phyloP scores from a whole-genome alignment of 2,888 invertebrate genomes.

The Mimachlamys varia region DNA sequence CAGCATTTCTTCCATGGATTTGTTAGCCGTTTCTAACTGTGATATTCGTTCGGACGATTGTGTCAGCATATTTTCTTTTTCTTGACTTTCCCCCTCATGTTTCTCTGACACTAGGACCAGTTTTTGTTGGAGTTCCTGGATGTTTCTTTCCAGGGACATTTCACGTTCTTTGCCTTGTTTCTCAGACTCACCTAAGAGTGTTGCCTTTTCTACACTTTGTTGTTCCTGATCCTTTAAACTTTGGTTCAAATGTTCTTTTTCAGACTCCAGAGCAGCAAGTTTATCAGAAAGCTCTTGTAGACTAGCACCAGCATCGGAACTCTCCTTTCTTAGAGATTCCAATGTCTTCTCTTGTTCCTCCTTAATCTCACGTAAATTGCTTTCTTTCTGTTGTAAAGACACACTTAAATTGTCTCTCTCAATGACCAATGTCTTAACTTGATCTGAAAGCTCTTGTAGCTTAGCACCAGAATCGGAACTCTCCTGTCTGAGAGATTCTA shows the following conservation, averaged over 20 bases:
- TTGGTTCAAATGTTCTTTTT: slow-evolving; percentile 39
- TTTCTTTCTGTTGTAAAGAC: neutral
- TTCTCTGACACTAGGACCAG: slow-evolving; percentile 60
- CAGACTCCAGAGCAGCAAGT: slow-evolving; percentile 41
- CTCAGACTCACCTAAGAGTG: slow-evolving; percentile 48
- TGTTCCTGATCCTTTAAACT: slow-evolving; percentile 39
- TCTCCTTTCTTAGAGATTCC: slow-evolving; percentile 25
- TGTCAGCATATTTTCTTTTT: slow-evolving; percentile 60
- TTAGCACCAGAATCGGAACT: slow-evolving; percentile 20
- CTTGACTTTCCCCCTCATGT: slow-evolving; percentile 63
- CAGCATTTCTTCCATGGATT: slow-evolving; percentile 70
- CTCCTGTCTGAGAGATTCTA: neutral
- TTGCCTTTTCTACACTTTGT: slow-evolving; percentile 41
- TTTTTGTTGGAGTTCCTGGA: slow-evolving; percentile 53
- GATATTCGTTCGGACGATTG: slow-evolving; percentile 54
- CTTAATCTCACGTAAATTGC: neutral
- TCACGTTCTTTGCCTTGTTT: slow-evolving; percentile 37
- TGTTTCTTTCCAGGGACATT: slow-evolving; percentile 34
- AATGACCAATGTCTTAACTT: slow-evolving; percentile 44
- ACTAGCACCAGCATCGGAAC: slow-evolving; percentile 39
- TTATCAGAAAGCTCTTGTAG: slow-evolving; percentile 43
- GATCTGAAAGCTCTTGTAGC: slow-evolving; percentile 42
- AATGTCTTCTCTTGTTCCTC: neutral
- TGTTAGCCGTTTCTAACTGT: slow-evolving; percentile 59
- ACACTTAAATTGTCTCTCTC: slow-evolving; percentile 45